Percentiles rank a stretch among this genome's conserved stretches.
phyloP scores from a whole-genome alignment of 2,113 vertebrate genomes.

The Illadopsis cleaveri region DNA sequence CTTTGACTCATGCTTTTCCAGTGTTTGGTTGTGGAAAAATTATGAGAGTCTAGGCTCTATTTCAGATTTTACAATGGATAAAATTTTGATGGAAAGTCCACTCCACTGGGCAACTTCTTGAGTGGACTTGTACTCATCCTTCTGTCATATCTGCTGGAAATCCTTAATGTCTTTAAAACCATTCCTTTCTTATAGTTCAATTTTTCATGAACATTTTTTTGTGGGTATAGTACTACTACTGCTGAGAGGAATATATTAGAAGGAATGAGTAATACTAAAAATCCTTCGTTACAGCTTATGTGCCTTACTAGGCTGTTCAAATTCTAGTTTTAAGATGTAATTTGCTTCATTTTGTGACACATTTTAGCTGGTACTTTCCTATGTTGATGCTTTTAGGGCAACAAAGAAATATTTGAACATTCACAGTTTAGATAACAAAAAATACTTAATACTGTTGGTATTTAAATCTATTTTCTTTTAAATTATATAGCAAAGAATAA shows the following conservation, averaged over 20 bases:
- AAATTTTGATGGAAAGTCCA: not conserved
- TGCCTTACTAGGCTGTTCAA: not conserved
- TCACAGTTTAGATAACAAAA: not conserved
- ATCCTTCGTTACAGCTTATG: not conserved
- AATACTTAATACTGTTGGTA: not conserved
- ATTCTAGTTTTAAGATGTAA: not conserved
- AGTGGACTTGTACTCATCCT: not conserved
- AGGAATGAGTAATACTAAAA: not conserved
- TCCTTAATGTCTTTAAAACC: not conserved
- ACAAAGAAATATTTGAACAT: not conserved
- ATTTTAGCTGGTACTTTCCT: not conserved
- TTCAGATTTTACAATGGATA: not conserved
- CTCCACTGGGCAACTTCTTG: not conserved
- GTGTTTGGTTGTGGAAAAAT: not conserved
- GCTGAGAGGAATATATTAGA: not conserved
- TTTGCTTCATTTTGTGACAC: not conserved
- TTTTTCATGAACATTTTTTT: not conserved
- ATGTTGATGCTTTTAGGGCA: not conserved
- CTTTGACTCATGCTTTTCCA: not conserved
- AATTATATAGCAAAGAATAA: constrained; percentile 68
- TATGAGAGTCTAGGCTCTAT: not conserved
- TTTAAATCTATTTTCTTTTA: not conserved
- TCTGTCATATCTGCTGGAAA: not conserved
- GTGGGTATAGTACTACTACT: not conserved
- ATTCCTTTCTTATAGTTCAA: not conserved